Evolutionary conservation across 2,113 vertebrate genomes (phyloP).

Genomic region (Anarhynchus alexandrinus): DNA sequence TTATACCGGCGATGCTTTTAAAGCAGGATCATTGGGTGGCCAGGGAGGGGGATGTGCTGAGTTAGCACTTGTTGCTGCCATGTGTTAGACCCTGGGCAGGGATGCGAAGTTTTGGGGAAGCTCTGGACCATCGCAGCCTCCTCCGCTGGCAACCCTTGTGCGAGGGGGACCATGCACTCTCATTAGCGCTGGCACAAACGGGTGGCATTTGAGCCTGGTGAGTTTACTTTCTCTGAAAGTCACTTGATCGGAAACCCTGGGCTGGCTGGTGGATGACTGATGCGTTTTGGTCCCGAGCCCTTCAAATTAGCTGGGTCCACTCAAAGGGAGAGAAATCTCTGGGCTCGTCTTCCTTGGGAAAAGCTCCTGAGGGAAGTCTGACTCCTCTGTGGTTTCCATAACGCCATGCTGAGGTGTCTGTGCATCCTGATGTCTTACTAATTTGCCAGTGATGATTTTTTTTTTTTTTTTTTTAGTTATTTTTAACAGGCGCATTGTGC

Average conservation of each 20-base stretch:
- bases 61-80: background rate
- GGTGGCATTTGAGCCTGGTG: background rate
- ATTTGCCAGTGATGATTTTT: slow-evolving; percentile 50
- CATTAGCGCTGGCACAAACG: background rate
- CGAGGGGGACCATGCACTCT: background rate
- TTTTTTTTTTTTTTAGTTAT: slow-evolving; percentile 41
- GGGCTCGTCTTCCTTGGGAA: background rate
- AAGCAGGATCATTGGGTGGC: background rate
- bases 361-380: slow-evolving; percentile 16
- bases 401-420: slow-evolving; percentile 28
- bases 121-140: background rate
- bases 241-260: background rate
- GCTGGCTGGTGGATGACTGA: background rate
- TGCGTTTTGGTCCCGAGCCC: background rate
- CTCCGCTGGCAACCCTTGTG: background rate
- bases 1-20: background rate
- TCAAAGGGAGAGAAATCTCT: background rate
- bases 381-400: slow-evolving; percentile 39
- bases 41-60: background rate
- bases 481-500: slow-evolving; percentile 38
- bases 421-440: slow-evolving; percentile 20
- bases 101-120: background rate
- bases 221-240: background rate
- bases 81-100: background rate
- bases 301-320: background rate